phyloP scores from a whole-genome alignment of 1,140 invertebrate species.

The Adoxophyes honmai region DNA sequence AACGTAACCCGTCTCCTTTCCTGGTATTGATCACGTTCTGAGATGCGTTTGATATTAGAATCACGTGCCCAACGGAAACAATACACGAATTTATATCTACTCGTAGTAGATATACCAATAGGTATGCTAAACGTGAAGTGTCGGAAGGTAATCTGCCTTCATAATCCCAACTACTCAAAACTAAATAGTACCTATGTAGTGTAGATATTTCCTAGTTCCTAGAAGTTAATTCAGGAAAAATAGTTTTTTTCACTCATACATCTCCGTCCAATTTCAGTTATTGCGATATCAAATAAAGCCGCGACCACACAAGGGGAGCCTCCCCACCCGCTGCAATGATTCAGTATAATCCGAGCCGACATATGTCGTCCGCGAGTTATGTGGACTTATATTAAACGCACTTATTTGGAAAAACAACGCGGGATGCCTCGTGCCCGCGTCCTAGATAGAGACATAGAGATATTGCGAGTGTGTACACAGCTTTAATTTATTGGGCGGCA shows the following conservation, averaged over 20 bases:
- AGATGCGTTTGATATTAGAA: not conserved
- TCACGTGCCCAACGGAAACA: not conserved
- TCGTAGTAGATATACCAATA: not conserved
- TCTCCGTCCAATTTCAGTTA: constrained; percentile 8
- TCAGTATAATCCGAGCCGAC: constrained; percentile 5
- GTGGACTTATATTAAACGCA: constrained; percentile 10
- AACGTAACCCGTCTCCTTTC: not conserved
- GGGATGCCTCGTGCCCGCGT: not conserved
- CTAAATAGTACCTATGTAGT: too few relatives aligned
- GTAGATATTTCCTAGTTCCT: too few relatives aligned
- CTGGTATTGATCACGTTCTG: constrained; percentile 1
- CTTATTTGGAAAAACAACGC: constrained; percentile 11
- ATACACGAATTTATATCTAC: constrained; percentile 12
- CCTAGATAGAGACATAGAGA: too few relatives aligned
- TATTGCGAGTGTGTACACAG: too few relatives aligned
- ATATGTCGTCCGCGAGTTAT: constrained; percentile 1
- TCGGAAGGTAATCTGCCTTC: not conserved
- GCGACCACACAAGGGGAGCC: not conserved
- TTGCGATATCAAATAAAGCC: constrained; percentile 12
- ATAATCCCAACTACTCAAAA: too few relatives aligned
- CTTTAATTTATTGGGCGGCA: too few relatives aligned
- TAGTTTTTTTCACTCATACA: not conserved
- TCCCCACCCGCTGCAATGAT: constrained; percentile 1
- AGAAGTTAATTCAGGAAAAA: too few relatives aligned
- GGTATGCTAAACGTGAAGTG: not conserved